Evolutionary conservation across 2,797 vertebrate species (phyloP).

Genomic region (Rhinichthys osculus): DNA sequence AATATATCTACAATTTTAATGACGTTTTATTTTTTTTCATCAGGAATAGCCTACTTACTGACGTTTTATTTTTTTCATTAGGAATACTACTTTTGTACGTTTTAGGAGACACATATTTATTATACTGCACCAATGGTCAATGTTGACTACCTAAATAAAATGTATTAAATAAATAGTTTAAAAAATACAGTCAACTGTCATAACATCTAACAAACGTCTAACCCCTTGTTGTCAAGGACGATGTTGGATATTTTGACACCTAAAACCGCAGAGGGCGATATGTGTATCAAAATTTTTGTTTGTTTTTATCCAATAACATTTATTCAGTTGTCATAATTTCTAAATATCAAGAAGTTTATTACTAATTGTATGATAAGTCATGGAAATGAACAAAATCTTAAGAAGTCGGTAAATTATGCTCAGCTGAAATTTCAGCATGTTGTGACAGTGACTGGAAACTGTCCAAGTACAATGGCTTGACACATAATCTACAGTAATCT

Average conservation of each 20-base stretch:
- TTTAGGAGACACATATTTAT: neutral
- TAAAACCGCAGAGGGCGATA: constrained; percentile 36
- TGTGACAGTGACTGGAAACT: no score
- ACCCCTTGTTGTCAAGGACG: neutral
- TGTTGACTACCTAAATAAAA: neutral
- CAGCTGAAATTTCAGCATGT: no score
- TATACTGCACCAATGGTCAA: neutral
- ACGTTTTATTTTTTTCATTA: neutral
- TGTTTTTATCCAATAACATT: no score
- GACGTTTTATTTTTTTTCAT: neutral
- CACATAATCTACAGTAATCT: no score
- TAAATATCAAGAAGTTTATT: no score
- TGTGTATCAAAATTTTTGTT: no score
- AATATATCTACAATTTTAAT: neutral
- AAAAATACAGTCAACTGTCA: neutral
- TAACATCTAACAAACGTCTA: no score
- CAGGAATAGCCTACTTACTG: neutral
- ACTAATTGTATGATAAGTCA: neutral
- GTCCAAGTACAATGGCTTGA: no score
- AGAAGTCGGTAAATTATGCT: no score
- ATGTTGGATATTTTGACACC: neutral
- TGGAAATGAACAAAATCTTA: no score
- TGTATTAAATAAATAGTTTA: neutral
- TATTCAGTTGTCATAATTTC: no score
- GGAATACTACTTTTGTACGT: neutral